These are phyloP conservation scores for Meloidogyne hapla DNA, from an alignment of 1,140 invertebrate genomes.

Conservation along the genomic window DNA sequence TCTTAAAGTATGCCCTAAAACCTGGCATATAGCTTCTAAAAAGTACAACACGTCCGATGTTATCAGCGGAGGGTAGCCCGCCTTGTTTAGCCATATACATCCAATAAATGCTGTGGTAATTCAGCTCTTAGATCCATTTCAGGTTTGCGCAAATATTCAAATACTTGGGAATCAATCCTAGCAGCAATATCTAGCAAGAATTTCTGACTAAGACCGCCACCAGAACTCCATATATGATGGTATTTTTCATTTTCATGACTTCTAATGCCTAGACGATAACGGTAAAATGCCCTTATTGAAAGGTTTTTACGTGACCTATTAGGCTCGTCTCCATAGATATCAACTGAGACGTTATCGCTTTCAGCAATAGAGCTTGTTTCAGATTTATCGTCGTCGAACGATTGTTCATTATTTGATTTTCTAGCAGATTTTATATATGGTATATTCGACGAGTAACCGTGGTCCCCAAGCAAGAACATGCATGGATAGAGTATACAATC, in stretches of 20 bases:
- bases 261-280: neutral
- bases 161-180: neutral
- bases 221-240: neutral
- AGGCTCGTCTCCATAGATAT: no score
- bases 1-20: conserved; percentile 1
- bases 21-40: neutral
- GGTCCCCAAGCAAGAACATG: neutral
- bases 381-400: neutral
- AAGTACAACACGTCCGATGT: neutral
- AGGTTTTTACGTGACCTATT: no score
- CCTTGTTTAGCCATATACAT: neutral
- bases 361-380: neutral
- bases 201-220: neutral
- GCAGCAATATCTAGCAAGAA: neutral
- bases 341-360: neutral
- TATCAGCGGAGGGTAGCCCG: neutral
- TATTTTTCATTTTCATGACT: neutral
- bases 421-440: neutral
- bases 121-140: neutral
- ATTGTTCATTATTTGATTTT: no score
- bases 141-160: neutral
- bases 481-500: neutral
- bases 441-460: neutral
- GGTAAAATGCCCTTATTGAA: neutral
- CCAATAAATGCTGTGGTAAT: neutral